A percentile compares a stretch with the other conserved stretches of the same genome.
phyloP scores from a whole-genome alignment of 2,888 invertebrate species.

The Hypolimnas misippus region DNA sequence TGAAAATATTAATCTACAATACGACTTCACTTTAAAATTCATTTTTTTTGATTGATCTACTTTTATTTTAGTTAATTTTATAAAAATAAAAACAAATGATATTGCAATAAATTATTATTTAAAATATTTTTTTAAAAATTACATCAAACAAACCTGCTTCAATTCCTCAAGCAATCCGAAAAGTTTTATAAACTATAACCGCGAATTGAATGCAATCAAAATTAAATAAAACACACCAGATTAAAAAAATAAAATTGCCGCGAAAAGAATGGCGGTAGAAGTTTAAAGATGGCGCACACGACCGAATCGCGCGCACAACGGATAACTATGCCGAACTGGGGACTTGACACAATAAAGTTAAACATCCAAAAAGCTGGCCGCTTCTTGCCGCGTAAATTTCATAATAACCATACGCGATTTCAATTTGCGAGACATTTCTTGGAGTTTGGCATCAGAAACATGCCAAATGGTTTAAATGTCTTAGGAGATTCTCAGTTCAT shows the following conservation, averaged over 20 bases:
- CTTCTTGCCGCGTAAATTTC: slow-evolving; percentile 58
- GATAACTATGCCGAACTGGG: slow-evolving; percentile 58
- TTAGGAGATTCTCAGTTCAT: slow-evolving; percentile 41
- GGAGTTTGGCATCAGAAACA: slow-evolving; percentile 64
- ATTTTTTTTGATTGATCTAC: no score
- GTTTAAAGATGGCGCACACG: slow-evolving; percentile 54
- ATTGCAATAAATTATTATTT: no score
- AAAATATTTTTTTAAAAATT: no score
- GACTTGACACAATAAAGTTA: slow-evolving; percentile 73
- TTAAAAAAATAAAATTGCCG: slow-evolving; percentile 18
- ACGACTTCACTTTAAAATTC: no score
- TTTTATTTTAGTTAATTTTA: no score
- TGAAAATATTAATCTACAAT: no score
- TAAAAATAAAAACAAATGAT: no score
- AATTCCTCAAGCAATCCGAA: background rate
- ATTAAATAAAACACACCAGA: background rate
- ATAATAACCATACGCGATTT: slow-evolving; percentile 60
- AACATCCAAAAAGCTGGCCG: slow-evolving; percentile 58
- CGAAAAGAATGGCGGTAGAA: slow-evolving; percentile 51
- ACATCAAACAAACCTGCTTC: background rate
- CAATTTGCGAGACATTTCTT: slow-evolving; percentile 60
- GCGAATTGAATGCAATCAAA: background rate
- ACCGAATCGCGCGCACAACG: slow-evolving; percentile 64
- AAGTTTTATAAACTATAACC: background rate
- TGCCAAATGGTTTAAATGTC: slow-evolving; percentile 51